Percentiles rank a stretch among this genome's conserved stretches.
phyloP scores from a whole-genome alignment of 2,797 vertebrate genomes.

The Danio albolineatus region DNA sequence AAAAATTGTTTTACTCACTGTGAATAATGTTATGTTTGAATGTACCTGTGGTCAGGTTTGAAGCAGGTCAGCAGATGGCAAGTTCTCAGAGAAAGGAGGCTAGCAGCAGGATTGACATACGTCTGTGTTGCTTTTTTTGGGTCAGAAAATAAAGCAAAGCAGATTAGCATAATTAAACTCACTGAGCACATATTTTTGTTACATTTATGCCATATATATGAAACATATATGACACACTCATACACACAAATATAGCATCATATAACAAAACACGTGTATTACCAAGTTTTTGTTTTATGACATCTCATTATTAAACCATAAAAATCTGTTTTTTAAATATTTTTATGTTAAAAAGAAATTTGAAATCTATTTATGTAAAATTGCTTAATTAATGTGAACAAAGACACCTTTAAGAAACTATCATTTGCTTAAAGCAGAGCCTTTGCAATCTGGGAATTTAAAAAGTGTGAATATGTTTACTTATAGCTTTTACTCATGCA shows the following conservation, averaged over 20 bases:
- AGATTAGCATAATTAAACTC: background rate
- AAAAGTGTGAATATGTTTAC: no score
- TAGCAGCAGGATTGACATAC: background rate
- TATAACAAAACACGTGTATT: background rate
- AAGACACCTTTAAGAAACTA: background rate
- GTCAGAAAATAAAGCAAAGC: background rate
- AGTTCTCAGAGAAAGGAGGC: conserved; percentile 8
- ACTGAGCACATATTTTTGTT: background rate
- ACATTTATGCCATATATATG: background rate
- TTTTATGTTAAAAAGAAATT: no score
- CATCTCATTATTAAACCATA: background rate
- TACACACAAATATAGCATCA: no score
- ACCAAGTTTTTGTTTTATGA: background rate
- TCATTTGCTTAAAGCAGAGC: background rate
- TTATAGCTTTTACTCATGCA: no score
- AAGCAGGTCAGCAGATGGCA: conserved; percentile 27
- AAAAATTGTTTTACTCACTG: background rate
- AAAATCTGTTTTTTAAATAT: no score
- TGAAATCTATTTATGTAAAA: background rate
- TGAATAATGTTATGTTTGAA: background rate
- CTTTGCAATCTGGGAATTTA: background rate
- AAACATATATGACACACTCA: background rate
- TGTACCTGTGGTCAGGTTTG: background rate
- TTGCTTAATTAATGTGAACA: background rate
- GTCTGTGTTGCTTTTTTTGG: background rate